Conservation (phyloP, 2,797 vertebrate species). For the Buphagus erythrorhynchus region DNA sequence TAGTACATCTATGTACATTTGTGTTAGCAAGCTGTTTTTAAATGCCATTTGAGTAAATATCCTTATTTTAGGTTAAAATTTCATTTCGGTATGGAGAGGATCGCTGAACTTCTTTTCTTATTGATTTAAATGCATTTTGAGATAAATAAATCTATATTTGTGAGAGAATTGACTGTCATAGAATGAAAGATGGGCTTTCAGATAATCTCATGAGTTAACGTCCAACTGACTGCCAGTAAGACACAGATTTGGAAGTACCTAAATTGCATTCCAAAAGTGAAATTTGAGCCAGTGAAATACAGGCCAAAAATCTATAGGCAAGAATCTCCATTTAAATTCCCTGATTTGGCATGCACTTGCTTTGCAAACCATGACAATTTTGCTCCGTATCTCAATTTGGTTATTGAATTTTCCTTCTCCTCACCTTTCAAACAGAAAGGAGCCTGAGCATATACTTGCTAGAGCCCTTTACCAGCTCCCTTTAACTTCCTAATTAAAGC, state of each 20-base stretch:
- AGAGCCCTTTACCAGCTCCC: background rate
- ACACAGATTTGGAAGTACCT: background rate
- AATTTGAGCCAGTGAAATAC: background rate
- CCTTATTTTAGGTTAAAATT: background rate
- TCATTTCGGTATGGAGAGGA: background rate
- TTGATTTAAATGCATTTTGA: background rate
- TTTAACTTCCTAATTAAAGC: background rate
- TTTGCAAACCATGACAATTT: background rate
- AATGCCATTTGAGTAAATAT: background rate
- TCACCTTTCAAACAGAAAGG: background rate
- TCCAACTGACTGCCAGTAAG: background rate
- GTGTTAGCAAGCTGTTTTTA: background rate
- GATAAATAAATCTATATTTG: background rate
- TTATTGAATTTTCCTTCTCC: background rate
- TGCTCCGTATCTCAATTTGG: background rate
- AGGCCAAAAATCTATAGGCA: background rate
- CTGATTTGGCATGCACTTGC: background rate
- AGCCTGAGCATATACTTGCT: background rate
- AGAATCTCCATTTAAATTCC: background rate
- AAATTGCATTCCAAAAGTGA: background rate
- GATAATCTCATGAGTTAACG: background rate
- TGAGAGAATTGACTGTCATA: background rate
- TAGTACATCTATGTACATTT: background rate
- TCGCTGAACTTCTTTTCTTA: background rate
- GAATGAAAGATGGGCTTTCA: background rate